Percentiles rank a stretch among this genome's conserved stretches.
These are phyloP conservation scores for Sebastes reedi DNA, from an alignment of 2,797 vertebrate genomes.

Conservation along the genomic window DNA sequence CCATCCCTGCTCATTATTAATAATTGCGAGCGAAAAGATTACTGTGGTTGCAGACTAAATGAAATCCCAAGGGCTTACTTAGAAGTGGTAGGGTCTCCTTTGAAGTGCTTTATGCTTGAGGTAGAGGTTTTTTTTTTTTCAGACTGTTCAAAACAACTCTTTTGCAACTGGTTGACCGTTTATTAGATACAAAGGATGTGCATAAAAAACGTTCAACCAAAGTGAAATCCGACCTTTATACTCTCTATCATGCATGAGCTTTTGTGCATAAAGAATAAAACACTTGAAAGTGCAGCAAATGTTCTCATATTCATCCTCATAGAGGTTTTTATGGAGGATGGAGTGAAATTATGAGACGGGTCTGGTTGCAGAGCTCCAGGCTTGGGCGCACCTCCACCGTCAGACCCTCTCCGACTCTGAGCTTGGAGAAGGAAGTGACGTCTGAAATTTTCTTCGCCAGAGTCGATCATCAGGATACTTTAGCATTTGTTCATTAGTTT, in stretches of 20 bases:
- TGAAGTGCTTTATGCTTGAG: slow-evolving; percentile 59
- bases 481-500: neutral
- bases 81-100: slow-evolving; percentile 47
- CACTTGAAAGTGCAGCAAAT: neutral
- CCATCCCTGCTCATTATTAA: slow-evolving; percentile 60
- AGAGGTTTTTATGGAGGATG: neutral
- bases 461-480: neutral
- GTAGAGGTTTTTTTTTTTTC: neutral
- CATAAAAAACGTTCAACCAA: neutral
- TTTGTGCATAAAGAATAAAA: slow-evolving; percentile 7
- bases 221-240: slow-evolving; percentile 7
- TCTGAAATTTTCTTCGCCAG: neutral
- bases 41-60: slow-evolving; percentile 38
- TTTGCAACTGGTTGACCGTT: slow-evolving; percentile 13
- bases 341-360: neutral
- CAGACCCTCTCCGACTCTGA: neutral
- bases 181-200: slow-evolving; percentile 7
- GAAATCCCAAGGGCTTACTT: slow-evolving; percentile 51
- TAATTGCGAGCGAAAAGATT: slow-evolving; percentile 61
- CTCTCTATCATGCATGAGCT: neutral
- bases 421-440: neutral
- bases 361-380: neutral
- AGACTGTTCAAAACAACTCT: slow-evolving; percentile 18
- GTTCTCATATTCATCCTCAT: neutral
- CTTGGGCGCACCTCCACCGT: neutral